Evolutionary conservation across 2,888 invertebrate species (phyloP).

Genomic region (Apodemia duryi): DNA sequence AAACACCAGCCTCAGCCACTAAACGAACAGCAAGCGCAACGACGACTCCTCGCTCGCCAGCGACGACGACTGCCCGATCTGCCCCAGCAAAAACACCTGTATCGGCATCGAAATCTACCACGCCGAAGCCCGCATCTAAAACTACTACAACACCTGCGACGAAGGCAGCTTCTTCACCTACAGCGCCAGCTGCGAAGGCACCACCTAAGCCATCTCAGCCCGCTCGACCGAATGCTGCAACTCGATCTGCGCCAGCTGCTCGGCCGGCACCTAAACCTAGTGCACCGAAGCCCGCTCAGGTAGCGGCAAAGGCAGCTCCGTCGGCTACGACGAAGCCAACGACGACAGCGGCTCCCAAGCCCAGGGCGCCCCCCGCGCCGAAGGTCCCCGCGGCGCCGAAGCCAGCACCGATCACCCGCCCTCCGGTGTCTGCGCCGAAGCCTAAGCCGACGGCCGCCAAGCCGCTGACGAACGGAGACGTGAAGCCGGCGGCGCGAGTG

Average conservation of each 20-base stretch:
- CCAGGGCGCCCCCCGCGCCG: conserved; percentile 58
- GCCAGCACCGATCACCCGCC: conserved; percentile 34
- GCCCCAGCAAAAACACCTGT: conserved; percentile 32
- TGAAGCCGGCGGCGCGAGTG: conserved; percentile 38
- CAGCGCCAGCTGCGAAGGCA: conserved; percentile 43
- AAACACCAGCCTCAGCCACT: conserved; percentile 40
- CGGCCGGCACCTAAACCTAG: conserved; percentile 38
- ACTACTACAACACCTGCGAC: conserved; percentile 35
- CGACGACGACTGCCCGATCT: conserved; percentile 31
- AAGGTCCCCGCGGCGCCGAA: conserved; percentile 35
- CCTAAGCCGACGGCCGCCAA: conserved; percentile 47
- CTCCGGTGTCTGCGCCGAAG: conserved; percentile 35
- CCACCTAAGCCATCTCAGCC: conserved; percentile 35
- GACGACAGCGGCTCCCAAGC: conserved; percentile 56
- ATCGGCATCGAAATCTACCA: conserved; percentile 47
- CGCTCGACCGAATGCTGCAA: conserved; percentile 23
- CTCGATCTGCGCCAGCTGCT: conserved; percentile 29
- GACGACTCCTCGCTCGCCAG: conserved; percentile 33
- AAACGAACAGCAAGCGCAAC: conserved; percentile 32
- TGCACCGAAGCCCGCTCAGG: conserved; percentile 30
- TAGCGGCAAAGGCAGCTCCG: conserved; percentile 46
- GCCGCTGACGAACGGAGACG: conserved; percentile 76
- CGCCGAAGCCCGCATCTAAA: conserved; percentile 28
- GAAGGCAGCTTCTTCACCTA: conserved; percentile 32
- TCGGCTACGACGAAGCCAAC: conserved; percentile 34